Evolutionary conservation across 2,113 vertebrate species (phyloP).

Genomic region (Coturnix japonica): DNA sequence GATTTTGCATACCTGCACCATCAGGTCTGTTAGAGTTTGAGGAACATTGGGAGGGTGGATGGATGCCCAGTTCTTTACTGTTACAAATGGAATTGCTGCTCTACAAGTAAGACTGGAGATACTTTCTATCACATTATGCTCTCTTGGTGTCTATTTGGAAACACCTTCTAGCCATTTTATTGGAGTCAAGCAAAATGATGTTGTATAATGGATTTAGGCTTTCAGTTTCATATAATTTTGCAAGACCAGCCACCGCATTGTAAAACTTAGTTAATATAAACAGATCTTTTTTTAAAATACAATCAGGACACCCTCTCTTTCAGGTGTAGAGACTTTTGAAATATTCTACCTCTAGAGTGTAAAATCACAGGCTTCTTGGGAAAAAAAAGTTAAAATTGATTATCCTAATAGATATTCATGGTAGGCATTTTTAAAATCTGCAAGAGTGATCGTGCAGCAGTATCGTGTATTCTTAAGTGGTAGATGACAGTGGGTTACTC

Average conservation of each 20-base stretch:
- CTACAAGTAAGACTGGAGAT: background rate
- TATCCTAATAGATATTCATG: background rate
- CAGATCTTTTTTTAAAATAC: background rate
- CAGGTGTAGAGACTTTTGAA: background rate
- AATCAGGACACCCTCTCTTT: background rate
- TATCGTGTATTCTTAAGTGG: background rate
- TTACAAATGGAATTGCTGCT: background rate
- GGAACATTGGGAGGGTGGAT: background rate
- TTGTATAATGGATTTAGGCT: background rate
- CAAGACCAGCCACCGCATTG: background rate
- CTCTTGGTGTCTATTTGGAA: background rate
- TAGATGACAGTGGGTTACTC: background rate
- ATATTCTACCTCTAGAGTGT: background rate
- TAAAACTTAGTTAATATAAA: background rate
- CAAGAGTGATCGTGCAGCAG: background rate
- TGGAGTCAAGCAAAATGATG: background rate
- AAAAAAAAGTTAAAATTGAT: background rate
- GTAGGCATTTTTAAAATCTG: background rate
- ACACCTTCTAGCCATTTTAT: background rate
- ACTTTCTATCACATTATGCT: background rate
- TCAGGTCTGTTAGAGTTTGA: fast-evolving
- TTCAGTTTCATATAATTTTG: background rate
- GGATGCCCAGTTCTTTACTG: background rate
- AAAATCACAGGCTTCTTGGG: background rate
- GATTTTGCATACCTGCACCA: background rate